These are phyloP conservation scores for Drosophila prosaltans DNA, from an alignment of 1,140 invertebrate genomes.

Conservation along the genomic window DNA sequence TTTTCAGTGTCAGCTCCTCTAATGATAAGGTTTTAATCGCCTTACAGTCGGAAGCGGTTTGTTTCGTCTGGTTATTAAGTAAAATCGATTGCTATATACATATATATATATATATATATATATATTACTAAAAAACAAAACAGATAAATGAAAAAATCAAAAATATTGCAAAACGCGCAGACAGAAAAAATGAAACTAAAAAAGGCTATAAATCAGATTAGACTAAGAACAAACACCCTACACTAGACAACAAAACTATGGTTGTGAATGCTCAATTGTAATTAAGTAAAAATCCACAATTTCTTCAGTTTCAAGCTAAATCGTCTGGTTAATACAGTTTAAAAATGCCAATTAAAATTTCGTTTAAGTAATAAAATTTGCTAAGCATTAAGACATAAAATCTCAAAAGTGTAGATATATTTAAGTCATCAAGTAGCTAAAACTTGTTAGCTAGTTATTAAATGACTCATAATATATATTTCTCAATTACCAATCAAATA, in stretches of 20 bases:
- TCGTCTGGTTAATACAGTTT: too few species aligned
- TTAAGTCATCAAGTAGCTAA: too few species aligned
- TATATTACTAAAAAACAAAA: not conserved
- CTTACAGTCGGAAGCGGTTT: slow-evolving; percentile 8
- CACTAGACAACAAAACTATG: not conserved
- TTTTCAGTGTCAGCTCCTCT: slow-evolving; percentile 36
- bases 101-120: too few species aligned
- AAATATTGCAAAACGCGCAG: not conserved
- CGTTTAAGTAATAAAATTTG: too few species aligned
- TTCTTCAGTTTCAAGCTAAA: too few species aligned
- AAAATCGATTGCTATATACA: slow-evolving; percentile 6
- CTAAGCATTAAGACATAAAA: too few species aligned
- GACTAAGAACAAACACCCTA: not conserved
- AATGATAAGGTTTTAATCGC: slow-evolving; percentile 32
- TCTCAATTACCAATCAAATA: not conserved
- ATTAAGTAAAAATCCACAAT: too few species aligned
- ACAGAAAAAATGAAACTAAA: not conserved
- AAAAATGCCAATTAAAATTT: too few species aligned
- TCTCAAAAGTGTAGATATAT: too few species aligned
- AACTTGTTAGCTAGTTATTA: not conserved
- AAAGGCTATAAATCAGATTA: not conserved
- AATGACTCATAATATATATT: not conserved
- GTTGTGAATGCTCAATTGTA: not conserved
- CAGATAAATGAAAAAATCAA: slow-evolving; percentile 18
- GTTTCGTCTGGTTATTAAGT: slow-evolving; percentile 19